Base-by-base conservation (phyloP, 1,140 invertebrate species). In the Listronotus oregonensis region DNA sequence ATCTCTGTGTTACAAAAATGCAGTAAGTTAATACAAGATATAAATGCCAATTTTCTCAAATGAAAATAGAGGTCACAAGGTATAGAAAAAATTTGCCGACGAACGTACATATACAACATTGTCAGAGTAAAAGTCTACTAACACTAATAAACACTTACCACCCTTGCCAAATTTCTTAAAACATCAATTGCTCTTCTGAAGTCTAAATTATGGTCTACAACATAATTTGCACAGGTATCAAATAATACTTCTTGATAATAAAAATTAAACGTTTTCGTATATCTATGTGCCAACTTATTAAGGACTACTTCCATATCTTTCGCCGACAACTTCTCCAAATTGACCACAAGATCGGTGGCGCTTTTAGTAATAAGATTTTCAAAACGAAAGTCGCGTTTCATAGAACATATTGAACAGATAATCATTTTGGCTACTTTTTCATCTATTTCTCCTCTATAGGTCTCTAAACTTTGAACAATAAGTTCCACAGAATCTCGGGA, bases 241-340 rank as follows among this genome's bases (percentile, higher is more conserved):
- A 86, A 74, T 46, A 87, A 78, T 15, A 77, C 72, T 69, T 85
- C 82, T 70, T 86, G 77, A 71, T 88, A 89, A 73, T 83, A 88
- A 61, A 80, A 78, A 18, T 75, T 72, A 56, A 80, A 77, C 51
- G 80, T 81, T 62, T 78, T 74, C 17, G 74, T 52, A 50, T 81
- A 79, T 46, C 80, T 40, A 21, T 67, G 68, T 15, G 78, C 75
- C 15, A 86, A 67, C 69, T 74, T 83, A 0, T 71, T 74, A 0
- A 85, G 66, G 0, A 82, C 80, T 14, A 70, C 73, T 14, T 83
- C 69, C 10, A 88, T 71, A 8, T 85, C 80, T 3, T 76, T 68
- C 56, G 80, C 80, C 1, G 73, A 64, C 32, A 85, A 75, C 6
- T 77, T 58, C 37, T 82, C 72, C 1, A 82, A 73, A 34, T 79